A percentile compares a stretch with the other conserved stretches of the same genome.
Conservation (phyloP, 2,888 invertebrate genomes). For the Agrochola lychnidis region DNA sequence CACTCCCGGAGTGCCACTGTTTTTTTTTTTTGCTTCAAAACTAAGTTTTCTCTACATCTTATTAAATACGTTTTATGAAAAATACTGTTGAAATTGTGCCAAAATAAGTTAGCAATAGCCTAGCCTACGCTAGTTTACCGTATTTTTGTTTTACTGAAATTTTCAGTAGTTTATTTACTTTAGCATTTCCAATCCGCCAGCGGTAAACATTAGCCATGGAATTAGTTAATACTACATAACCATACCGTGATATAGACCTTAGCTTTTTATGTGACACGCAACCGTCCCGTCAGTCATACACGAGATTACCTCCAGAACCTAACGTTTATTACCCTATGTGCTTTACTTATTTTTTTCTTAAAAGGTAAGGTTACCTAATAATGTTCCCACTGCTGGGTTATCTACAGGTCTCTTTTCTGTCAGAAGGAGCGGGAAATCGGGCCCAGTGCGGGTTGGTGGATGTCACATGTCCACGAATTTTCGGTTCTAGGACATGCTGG, state of each 20-base stretch:
- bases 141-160: no score
- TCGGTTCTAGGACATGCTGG: no score
- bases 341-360: not conserved
- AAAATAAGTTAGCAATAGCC: not conserved
- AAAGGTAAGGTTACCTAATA: no score
- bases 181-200: conserved; percentile 12
- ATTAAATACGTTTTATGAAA: not conserved
- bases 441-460: not conserved
- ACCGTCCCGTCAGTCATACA: conserved; percentile 16
- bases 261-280: conserved; percentile 10
- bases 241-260: not conserved
- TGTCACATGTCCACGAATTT: no score
- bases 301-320: conserved; percentile 8
- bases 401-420: not conserved
- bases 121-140: no score
- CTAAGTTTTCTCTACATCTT: not conserved
- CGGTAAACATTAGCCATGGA: not conserved
- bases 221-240: not conserved
- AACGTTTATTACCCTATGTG: conserved; percentile 1
- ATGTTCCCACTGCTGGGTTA: not conserved
- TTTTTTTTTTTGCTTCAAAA: not conserved
- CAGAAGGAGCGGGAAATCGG: not conserved
- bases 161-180: not conserved
- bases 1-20: no score
- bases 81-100: not conserved